Evolutionary conservation across 2,113 vertebrate genomes (phyloP).

Genomic region (Pampusana beccarii): DNA sequence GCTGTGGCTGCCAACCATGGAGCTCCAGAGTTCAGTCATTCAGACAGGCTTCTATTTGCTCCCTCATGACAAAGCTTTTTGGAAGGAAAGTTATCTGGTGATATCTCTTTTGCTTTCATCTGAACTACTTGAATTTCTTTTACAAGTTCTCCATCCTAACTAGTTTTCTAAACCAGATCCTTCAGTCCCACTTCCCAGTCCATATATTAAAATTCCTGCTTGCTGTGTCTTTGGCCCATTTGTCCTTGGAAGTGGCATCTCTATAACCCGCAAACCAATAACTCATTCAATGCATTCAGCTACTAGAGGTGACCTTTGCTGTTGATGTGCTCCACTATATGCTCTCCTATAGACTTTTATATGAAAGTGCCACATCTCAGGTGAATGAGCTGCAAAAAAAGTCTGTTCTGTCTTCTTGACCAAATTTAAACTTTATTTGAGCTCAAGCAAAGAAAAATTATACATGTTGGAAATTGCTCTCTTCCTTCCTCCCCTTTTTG

Average conservation of each 20-base stretch:
- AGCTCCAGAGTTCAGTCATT: background rate
- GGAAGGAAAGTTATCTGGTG: background rate
- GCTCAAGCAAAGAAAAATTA: background rate
- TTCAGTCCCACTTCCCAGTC: background rate
- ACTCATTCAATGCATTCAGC: too few relatives aligned
- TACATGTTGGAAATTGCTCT: background rate
- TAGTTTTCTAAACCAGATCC: background rate
- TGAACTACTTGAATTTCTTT: background rate
- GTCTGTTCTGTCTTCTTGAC: background rate
- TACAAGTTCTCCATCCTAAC: background rate
- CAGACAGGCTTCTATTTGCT: too few relatives aligned
- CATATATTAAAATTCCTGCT: background rate
- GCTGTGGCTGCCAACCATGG: background rate
- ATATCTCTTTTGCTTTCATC: background rate
- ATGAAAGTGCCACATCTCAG: background rate
- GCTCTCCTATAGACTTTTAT: background rate
- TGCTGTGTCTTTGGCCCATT: background rate
- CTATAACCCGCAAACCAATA: accelerated
- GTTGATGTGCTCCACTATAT: background rate
- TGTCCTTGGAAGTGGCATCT: background rate
- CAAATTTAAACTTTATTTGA: background rate
- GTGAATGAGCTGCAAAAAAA: background rate
- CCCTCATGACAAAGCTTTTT: background rate
- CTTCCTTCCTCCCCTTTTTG: background rate
- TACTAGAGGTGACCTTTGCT: background rate